Evolutionary conservation across 2,888 invertebrate species (phyloP).

Genomic region (Galeruca laticollis): DNA sequence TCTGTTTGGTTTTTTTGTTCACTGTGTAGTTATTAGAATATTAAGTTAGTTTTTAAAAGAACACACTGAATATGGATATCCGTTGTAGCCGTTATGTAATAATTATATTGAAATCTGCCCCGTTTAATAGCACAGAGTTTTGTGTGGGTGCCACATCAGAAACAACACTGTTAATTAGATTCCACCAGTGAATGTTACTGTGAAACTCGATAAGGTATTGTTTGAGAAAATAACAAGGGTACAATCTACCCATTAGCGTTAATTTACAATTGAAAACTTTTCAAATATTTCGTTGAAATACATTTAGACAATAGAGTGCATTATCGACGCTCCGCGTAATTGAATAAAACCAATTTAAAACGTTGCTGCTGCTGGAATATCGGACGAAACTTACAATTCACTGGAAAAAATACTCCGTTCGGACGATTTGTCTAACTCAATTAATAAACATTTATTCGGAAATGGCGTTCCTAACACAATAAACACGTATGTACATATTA

Average conservation of each 20-base stretch:
- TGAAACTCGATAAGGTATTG: slow-evolving; percentile 4
- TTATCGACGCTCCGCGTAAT: neutral
- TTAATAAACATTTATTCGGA: slow-evolving; percentile 33
- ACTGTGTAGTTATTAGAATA: too few species aligned
- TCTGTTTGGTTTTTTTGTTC: too few species aligned
- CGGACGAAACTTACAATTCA: neutral
- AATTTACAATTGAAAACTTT: neutral
- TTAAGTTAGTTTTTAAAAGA: too few species aligned
- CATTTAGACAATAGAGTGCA: neutral
- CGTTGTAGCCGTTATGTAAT: too few species aligned
- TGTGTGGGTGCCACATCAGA: too few species aligned
- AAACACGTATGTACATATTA: slow-evolving; percentile 32
- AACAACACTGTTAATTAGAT: neutral
- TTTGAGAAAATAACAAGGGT: slow-evolving; percentile 4
- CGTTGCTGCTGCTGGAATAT: neutral
- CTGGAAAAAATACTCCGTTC: neutral
- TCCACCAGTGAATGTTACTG: neutral
- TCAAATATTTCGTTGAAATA: neutral
- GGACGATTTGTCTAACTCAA: neutral
- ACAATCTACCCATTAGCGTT: neutral
- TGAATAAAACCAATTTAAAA: neutral
- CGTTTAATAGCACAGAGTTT: too few species aligned
- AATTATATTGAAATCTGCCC: too few species aligned
- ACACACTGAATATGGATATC: too few species aligned
- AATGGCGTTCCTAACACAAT: slow-evolving; percentile 25